A percentile compares a stretch with the other conserved stretches of the same genome.
phyloP scores from a whole-genome alignment of 2,797 vertebrate genomes.

The Myoxocephalus aenaeus region DNA sequence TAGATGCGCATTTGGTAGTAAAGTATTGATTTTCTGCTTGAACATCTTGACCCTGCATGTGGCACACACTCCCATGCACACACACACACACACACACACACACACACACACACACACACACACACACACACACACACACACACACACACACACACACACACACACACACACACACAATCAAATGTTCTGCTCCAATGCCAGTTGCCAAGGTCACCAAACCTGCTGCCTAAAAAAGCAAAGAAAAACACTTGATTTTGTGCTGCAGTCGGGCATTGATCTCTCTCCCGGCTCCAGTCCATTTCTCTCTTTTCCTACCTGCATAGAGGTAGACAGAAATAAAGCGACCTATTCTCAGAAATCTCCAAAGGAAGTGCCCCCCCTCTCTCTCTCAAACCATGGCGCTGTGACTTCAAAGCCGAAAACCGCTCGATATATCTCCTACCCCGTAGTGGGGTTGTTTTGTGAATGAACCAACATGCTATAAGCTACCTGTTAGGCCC shows the following conservation, averaged over 20 bases:
- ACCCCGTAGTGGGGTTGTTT: conserved; percentile 33
- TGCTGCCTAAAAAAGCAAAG: conserved; percentile 54
- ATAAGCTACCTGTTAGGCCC: too few species aligned
- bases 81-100: conserved; percentile 15
- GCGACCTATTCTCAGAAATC: conserved; percentile 60
- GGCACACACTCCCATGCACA: conserved; percentile 4
- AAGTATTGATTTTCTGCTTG: conserved; percentile 24
- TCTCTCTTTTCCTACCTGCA: conserved; percentile 1
- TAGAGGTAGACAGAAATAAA: conserved; percentile 63
- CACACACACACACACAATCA: conserved; percentile 28
- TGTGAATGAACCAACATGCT: conserved; percentile 46
- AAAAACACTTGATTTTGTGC: conserved; percentile 61
- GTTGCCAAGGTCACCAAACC: conserved; percentile 67
- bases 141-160: conserved; percentile 5
- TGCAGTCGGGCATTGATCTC: conserved; percentile 63
- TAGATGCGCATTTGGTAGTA: not conserved
- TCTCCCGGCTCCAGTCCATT: conserved; percentile 49
- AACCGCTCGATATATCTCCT: conserved; percentile 39
- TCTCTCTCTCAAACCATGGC: conserved; percentile 1
- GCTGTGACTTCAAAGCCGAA: conserved; percentile 52
- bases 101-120: conserved; percentile 15
- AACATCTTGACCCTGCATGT: conserved; percentile 36
- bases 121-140: conserved; percentile 19
- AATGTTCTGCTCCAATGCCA: conserved; percentile 45
- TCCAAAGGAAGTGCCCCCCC: conserved; percentile 52